phyloP scores from a whole-genome alignment of 2,797 vertebrate genomes.

The Threskiornis aethiopicus region DNA sequence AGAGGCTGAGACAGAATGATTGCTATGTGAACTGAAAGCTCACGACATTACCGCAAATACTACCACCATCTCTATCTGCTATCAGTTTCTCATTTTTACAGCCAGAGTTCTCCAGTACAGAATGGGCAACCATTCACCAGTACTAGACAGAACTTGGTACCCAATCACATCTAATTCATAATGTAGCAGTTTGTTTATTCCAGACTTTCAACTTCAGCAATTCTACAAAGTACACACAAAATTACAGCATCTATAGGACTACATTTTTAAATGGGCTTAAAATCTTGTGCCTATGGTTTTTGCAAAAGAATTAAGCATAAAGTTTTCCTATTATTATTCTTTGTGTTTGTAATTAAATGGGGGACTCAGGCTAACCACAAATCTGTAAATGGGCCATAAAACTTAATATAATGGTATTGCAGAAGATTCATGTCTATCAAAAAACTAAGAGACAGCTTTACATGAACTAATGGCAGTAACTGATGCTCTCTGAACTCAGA shows the following conservation, averaged over 20 bases:
- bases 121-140: neutral
- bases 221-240: neutral
- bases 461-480: neutral
- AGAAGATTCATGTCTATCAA: neutral
- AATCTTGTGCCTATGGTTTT: neutral
- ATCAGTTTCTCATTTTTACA: neutral
- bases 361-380: neutral
- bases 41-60: neutral
- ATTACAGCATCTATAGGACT: rapidly evolving
- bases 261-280: neutral
- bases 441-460: neutral
- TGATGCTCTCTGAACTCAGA: neutral
- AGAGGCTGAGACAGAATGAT: neutral
- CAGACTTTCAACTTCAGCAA: neutral
- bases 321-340: neutral
- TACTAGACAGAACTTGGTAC: neutral
- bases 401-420: neutral
- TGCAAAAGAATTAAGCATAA: neutral
- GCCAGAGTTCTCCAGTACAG: neutral
- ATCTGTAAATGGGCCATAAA: neutral
- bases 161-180: neutral
- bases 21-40: neutral
- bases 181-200: neutral
- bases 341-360: neutral
- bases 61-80: neutral